Evolutionary conservation across 1,140 invertebrate genomes (phyloP).

Genomic region (Monochamus saltuarius): DNA sequence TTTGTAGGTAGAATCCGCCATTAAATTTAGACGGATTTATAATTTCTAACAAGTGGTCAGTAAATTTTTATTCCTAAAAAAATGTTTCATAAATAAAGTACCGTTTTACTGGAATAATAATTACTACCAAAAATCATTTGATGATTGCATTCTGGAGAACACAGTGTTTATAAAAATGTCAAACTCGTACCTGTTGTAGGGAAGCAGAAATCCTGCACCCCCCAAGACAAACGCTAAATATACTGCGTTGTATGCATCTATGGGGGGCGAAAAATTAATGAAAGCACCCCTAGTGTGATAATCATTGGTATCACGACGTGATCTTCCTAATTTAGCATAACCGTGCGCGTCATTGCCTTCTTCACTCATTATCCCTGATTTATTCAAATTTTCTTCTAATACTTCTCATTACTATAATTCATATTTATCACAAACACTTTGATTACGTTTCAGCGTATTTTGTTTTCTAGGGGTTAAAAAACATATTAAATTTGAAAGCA

Average conservation of each 20-base stretch:
- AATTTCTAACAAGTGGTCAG: too few species aligned
- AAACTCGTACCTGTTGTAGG: conserved; percentile 79
- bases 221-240: conserved; percentile 80
- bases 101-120: too few species aligned
- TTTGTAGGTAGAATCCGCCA: too few species aligned
- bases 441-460: not conserved
- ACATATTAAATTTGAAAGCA: not conserved
- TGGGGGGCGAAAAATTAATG: conserved; percentile 64
- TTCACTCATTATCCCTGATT: conserved; percentile 27
- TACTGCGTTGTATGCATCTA: conserved; percentile 75
- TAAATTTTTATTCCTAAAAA: too few species aligned
- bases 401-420: not conserved
- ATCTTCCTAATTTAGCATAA: conserved; percentile 56
- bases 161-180: not conserved
- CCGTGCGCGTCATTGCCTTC: conserved; percentile 39
- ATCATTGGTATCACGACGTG: conserved; percentile 53
- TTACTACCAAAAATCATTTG: not conserved
- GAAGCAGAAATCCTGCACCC: conserved; percentile 86
- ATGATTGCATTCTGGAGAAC: not conserved
- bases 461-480: not conserved
- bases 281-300: conserved; percentile 54
- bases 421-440: not conserved
- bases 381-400: conserved; percentile 1
- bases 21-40: too few species aligned
- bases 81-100: too few species aligned